Evolutionary conservation across 2,797 vertebrate genomes (phyloP).

Genomic region (Pachyuromys duprasi): DNA sequence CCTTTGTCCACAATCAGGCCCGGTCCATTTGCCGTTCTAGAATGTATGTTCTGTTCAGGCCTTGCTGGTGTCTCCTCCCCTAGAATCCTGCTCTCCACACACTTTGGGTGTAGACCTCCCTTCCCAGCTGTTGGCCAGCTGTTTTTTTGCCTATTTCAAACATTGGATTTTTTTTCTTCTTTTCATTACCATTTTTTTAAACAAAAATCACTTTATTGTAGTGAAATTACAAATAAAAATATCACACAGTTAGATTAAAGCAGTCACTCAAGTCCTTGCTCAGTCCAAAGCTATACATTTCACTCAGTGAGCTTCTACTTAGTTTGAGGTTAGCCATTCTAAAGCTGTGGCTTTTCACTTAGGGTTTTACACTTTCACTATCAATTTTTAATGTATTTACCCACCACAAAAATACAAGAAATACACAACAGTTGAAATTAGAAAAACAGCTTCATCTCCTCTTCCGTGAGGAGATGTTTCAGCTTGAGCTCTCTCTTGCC

Average conservation of each 20-base stretch:
- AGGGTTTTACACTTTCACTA: background rate
- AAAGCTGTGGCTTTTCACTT: background rate
- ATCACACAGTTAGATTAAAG: background rate
- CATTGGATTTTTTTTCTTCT: background rate
- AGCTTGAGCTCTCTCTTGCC: background rate
- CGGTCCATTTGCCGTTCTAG: background rate
- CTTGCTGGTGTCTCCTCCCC: too few species aligned
- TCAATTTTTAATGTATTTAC: background rate
- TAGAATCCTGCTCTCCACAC: background rate
- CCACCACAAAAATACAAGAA: background rate
- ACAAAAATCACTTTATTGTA: background rate
- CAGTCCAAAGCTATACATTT: background rate
- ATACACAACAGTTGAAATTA: background rate
- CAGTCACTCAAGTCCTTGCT: background rate
- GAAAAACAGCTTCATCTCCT: background rate
- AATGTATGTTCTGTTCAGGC: background rate
- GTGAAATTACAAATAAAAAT: background rate
- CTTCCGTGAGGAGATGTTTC: background rate
- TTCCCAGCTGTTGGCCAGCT: background rate
- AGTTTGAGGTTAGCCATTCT: background rate
- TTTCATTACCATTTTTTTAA: background rate
- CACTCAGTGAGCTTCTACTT: background rate
- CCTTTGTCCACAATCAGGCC: background rate
- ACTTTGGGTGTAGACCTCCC: accelerated
- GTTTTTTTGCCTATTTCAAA: background rate